Base-by-base conservation (phyloP, 2,888 invertebrate genomes). In the Tridacna gigas region DNA sequence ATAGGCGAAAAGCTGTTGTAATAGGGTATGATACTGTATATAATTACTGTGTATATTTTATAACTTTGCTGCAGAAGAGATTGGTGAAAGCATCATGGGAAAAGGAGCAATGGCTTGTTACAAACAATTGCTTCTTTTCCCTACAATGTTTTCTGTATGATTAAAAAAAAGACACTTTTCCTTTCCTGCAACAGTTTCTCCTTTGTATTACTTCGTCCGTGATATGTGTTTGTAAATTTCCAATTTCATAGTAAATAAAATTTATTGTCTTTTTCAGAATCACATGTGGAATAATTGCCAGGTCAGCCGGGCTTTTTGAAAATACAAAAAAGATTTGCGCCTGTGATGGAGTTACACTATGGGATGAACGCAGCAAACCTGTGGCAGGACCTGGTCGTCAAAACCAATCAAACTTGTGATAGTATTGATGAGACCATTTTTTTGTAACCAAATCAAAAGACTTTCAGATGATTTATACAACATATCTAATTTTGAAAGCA, bases 341-440 rank as follows among this genome's bases (percentile, higher is more conserved):
- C 0, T 98, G 98, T 95, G 98, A 98, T 95, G 98, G 98, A 0
- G 96, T 97, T 0, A 97, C 97, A 0, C 96, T 98, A 15, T 98
- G 98, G 98, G 97, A 98, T 93, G 98, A 98, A 95, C 95, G 96
- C 69, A 82, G 91, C 65, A 89, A 80, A 75, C 92, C 92, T 1
- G 11, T 89, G 13, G 91, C 90, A 47, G 92, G 92, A 2, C 26
- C 71, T 15, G 88, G 85, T 0, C 69, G 89, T 37, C 86, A 88
- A 51, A 77, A 80, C 37, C 86, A 87, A 48, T 78, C 89, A 26
- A 80, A 69, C 13, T 73, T 78, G 77, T 81, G 73, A 73, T 26
- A 67, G 77, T 26, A 51, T 83, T 37, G 37, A 37, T 7, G 2
- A 7, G 37, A 37, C 37, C 37, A 37, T 37, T 37, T 37, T 37